A percentile compares a stretch with the other conserved stretches of the same genome.
phyloP scores from a whole-genome alignment of 2,888 invertebrate genomes.

The Morpho deidamia region DNA sequence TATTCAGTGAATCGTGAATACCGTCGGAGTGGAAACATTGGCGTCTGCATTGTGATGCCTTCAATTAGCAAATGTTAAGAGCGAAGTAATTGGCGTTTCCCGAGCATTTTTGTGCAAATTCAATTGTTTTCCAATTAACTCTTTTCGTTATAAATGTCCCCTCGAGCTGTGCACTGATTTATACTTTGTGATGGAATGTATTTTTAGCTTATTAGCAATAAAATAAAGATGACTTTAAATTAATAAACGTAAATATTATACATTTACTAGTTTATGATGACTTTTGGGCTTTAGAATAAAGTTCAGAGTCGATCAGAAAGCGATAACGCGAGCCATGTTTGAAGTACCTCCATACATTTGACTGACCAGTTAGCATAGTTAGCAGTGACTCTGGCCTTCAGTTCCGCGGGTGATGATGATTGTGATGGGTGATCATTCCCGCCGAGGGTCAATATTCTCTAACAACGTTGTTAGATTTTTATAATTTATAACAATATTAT shows the following conservation, averaged over 20 bases:
- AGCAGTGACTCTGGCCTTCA: too few relatives aligned
- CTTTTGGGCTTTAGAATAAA: too few relatives aligned
- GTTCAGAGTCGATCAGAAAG: too few relatives aligned
- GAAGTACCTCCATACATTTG: background rate
- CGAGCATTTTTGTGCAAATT: conserved; percentile 27
- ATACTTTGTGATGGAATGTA: background rate
- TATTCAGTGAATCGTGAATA: conserved; percentile 59
- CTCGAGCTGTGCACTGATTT: conserved; percentile 12
- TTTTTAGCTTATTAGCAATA: background rate
- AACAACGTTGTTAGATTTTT: too few relatives aligned
- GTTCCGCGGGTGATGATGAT: too few relatives aligned
- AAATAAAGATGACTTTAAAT: background rate
- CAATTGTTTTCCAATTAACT: conserved; percentile 32
- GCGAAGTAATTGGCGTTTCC: conserved; percentile 35
- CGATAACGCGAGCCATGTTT: too few relatives aligned
- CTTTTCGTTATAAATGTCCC: conserved; percentile 24
- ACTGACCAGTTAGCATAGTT: too few relatives aligned
- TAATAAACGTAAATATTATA: too few relatives aligned
- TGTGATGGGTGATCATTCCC: too few relatives aligned
- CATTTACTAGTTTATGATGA: too few relatives aligned
- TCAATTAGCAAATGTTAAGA: conserved; percentile 52
- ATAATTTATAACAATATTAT: too few relatives aligned
- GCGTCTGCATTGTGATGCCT: conserved; percentile 61
- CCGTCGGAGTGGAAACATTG: conserved; percentile 52
- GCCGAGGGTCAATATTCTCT: too few relatives aligned